Base-by-base conservation (phyloP, 2,113 vertebrate species). In the Aphyosemion australe region DNA sequence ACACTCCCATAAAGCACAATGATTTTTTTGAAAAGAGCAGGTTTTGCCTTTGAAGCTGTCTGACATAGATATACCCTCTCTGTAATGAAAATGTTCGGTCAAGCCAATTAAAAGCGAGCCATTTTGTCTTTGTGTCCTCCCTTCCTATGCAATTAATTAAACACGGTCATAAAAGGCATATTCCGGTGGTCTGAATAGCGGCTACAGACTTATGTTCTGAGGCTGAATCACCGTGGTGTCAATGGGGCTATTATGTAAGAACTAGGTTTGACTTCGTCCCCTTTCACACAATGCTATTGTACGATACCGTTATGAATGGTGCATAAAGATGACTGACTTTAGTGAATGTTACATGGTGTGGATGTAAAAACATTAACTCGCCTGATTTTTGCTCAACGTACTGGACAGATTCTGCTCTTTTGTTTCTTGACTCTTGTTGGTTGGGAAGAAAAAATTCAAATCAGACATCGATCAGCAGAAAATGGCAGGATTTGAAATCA, bases 61-160 rank as follows among this genome's bases (percentile, higher is more conserved):
- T 61, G 70, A 49, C 76, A 81, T 69, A 88, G 82, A 89, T 83
- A 88, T 71, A 77, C 69, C 72, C 69, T 47, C 67, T 60, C 73
- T 80, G 74, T 88, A 91, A 92, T 85, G 83, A 89, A 88, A 89
- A 76, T 87, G 80, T 90, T 89, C 83, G 65, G 79, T 90, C 90
- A 88, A 91, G 87, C 84, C 88, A 89, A 93, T 92, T 91, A 90
- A 90, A 86, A 75, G 56, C n/a, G 51, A 82, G 76, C 74, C 85
- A 87, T 90, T 92, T 90, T 78, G 89, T 91, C 91, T 90, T 82
- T 88, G 80, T 86, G 87, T 84, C 76, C 74, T 65, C 71, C 60
- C 78, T 81, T 89, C 78, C 85, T 80, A 76, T 78, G 83, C 80
- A 80, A 86, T 91, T 89, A 92, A 91, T 92, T 88, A 89, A 87